These are phyloP conservation scores for Microctenopoma lineatum DNA, from an alignment of 2,797 vertebrate species.

Conservation along the genomic window DNA sequence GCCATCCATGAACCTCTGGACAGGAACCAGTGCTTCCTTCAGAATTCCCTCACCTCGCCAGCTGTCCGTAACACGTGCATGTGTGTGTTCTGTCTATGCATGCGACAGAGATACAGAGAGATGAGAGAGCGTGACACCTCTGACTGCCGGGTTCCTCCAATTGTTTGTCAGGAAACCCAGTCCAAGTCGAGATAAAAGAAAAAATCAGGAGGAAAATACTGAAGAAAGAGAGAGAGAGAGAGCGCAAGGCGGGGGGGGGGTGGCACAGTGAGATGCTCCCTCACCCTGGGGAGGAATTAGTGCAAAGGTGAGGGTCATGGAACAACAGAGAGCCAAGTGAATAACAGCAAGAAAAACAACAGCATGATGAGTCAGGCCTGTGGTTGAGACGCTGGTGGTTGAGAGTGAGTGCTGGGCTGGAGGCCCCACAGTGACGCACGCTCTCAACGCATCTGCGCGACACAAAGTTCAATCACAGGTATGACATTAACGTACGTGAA, in stretches of 20 bases:
- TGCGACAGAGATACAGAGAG: slow-evolving; percentile 52
- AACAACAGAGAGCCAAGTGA: slow-evolving; percentile 39
- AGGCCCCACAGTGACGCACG: slow-evolving; percentile 53
- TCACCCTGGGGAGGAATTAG: slow-evolving; percentile 53
- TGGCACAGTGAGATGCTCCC: slow-evolving; percentile 37
- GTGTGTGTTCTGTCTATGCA: slow-evolving; percentile 32
- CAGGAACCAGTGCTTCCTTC: slow-evolving; percentile 71
- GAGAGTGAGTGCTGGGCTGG: neutral
- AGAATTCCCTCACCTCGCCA: slow-evolving; percentile 51
- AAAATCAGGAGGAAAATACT: slow-evolving; percentile 43
- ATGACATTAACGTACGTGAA: neutral
- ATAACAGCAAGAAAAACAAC: slow-evolving; percentile 43
- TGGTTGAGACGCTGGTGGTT: slow-evolving; percentile 35
- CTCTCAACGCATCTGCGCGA: slow-evolving; percentile 17
- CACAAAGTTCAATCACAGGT: neutral
- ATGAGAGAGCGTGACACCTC: slow-evolving; percentile 70
- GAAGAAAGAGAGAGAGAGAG: slow-evolving; percentile 22
- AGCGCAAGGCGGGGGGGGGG: neutral
- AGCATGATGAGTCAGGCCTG: slow-evolving; percentile 63
- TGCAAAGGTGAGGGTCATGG: slow-evolving; percentile 71
- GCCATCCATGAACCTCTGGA: slow-evolving; percentile 41
- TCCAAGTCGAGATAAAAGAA: slow-evolving; percentile 60
- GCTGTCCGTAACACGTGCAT: slow-evolving; percentile 24
- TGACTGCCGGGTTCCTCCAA: slow-evolving; percentile 76
- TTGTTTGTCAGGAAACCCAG: slow-evolving; percentile 74